Conservation (phyloP, 2,888 invertebrate genomes). For the Limnephilus lunatus region DNA sequence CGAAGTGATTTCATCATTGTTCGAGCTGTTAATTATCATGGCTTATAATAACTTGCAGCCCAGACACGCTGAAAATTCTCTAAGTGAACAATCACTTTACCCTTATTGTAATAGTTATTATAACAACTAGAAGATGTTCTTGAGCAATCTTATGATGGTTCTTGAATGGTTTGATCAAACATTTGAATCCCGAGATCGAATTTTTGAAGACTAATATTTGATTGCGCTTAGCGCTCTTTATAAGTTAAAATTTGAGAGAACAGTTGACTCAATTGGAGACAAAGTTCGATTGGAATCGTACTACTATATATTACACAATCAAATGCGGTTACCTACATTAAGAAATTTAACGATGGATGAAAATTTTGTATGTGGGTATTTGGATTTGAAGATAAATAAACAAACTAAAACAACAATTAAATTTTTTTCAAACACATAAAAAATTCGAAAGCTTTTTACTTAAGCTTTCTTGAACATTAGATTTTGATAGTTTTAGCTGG, state of each 20-base stretch:
- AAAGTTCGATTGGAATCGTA: background rate
- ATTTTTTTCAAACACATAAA: too few relatives aligned
- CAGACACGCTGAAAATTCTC: background rate
- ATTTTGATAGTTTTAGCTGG: too few relatives aligned
- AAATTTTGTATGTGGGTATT: background rate
- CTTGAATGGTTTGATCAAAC: background rate
- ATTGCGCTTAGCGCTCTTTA: background rate
- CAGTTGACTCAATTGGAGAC: background rate
- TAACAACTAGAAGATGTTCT: background rate
- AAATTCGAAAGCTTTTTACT: too few relatives aligned
- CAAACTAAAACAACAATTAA: too few relatives aligned
- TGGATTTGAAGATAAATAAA: too few relatives aligned
- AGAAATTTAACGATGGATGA: background rate
- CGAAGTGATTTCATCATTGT: slow-evolving; percentile 10
- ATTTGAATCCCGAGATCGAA: background rate
- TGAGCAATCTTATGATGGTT: background rate
- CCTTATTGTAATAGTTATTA: background rate
- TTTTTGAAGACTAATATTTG: background rate
- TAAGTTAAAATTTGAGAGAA: background rate
- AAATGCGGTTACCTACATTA: background rate
- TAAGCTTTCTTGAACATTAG: too few relatives aligned
- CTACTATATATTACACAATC: too few relatives aligned
- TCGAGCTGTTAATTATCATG: background rate
- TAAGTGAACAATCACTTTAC: background rate
- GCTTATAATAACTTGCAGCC: background rate